A percentile compares a stretch with the other conserved stretches of the same genome.
Evolutionary conservation across 2,797 vertebrate genomes (phyloP).

Genomic region (Argentina silus): DNA sequence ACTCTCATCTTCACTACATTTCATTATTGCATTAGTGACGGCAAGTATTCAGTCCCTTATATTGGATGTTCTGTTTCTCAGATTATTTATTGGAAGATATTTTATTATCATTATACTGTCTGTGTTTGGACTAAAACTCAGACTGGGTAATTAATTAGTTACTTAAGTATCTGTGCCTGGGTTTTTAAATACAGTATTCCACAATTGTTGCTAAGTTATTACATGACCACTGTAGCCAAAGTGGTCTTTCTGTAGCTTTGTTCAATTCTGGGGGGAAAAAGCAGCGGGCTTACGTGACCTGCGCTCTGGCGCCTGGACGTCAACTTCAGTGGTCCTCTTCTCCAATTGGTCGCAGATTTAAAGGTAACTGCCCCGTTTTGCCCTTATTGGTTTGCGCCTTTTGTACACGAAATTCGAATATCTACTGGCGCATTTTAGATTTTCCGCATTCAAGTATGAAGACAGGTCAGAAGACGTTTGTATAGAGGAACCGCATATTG

Average conservation of each 20-base stretch:
- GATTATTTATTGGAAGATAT: no score
- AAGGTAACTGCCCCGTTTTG: slow-evolving; percentile 39
- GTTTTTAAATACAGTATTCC: no score
- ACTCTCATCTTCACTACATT: no score
- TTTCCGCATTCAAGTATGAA: slow-evolving; percentile 12
- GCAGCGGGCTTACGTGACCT: neutral
- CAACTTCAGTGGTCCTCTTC: neutral
- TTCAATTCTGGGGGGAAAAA: slow-evolving; percentile 20
- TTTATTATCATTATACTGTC: neutral
- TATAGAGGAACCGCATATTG: no score
- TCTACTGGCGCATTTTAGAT: slow-evolving; percentile 66
- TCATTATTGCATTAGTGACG: no score
- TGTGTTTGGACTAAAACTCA: neutral
- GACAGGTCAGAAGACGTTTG: no score
- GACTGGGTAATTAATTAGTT: neutral
- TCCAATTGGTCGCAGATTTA: slow-evolving; percentile 66
- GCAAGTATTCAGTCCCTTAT: slow-evolving; percentile 10
- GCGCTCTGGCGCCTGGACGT: neutral
- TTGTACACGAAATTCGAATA: slow-evolving; percentile 78
- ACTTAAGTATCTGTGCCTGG: no score
- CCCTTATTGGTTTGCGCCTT: slow-evolving; percentile 66
- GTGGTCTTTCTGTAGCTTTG: neutral
- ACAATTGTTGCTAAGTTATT: no score
- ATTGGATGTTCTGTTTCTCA: no score
- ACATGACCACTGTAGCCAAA: neutral